These are phyloP conservation scores for Helarctos malayanus DNA, from an alignment of 2,797 vertebrate species.

Conservation along the genomic window DNA sequence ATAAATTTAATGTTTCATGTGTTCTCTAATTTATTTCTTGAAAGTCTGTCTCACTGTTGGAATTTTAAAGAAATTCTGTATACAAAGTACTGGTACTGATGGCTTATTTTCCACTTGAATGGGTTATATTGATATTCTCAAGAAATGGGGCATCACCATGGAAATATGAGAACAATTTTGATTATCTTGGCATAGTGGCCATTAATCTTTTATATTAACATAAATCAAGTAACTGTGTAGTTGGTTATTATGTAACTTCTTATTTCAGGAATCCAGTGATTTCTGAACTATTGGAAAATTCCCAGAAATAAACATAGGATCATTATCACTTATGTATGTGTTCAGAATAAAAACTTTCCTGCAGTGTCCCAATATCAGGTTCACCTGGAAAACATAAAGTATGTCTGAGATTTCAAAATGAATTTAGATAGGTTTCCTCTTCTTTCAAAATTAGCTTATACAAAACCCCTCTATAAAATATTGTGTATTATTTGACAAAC, in stretches of 20 bases:
- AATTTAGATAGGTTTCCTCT: background rate
- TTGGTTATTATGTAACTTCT: background rate
- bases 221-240: conserved; percentile 34
- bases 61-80: conserved; percentile 56
- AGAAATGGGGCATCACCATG: background rate
- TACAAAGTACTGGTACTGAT: background rate
- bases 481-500: background rate
- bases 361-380: background rate
- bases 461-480: background rate
- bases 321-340: conserved; percentile 29
- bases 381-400: background rate
- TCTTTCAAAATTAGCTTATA: background rate
- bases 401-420: background rate
- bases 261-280: background rate
- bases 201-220: conserved; percentile 60
- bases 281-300: background rate
- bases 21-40: conserved; percentile 44
- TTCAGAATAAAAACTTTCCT: background rate
- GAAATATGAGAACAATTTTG: conserved; percentile 48
- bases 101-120: conserved; percentile 63
- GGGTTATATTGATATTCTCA: conserved; percentile 5
- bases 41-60: background rate
- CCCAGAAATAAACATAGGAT: background rate
- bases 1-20: background rate
- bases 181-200: background rate